Conservation (phyloP, 2,797 vertebrate genomes). For the Ceyx erithaca region DNA sequence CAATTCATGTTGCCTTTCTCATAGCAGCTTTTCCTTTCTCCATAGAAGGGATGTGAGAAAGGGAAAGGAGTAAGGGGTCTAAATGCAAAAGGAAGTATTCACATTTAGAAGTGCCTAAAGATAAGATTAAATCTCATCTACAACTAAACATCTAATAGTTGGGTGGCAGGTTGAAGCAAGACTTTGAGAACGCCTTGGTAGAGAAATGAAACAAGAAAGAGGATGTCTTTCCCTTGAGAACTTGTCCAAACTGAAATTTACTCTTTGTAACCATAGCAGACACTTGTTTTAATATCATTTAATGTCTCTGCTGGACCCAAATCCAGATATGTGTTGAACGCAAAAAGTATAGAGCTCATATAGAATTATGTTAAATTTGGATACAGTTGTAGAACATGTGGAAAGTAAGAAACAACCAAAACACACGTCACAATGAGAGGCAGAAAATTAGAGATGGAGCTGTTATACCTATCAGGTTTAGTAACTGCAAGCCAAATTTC, state of each 20-base stretch:
- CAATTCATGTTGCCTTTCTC: neutral
- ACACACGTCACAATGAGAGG: fast-evolving
- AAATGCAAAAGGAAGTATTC: neutral
- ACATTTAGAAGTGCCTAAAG: neutral
- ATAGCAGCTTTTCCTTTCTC: neutral
- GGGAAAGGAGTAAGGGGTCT: neutral
- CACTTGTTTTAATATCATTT: neutral
- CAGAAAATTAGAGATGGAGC: neutral
- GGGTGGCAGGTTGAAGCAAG: neutral
- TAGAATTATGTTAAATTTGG: neutral
- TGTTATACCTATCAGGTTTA: neutral
- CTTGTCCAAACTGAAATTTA: neutral
- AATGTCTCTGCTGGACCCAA: neutral
- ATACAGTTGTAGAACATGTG: neutral
- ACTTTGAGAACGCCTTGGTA: neutral
- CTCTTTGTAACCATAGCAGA: neutral
- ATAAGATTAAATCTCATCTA: neutral
- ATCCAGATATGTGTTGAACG: neutral
- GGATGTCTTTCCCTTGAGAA: neutral
- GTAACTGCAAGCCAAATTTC: neutral
- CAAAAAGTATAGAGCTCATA: neutral
- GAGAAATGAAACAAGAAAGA: neutral
- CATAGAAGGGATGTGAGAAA: neutral
- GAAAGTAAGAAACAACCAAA: neutral
- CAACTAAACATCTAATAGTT: neutral